A percentile compares a stretch with the other conserved stretches of the same genome.
Evolutionary conservation across 2,888 invertebrate species (phyloP).

Genomic region (Agonopterix alstromeriana): DNA sequence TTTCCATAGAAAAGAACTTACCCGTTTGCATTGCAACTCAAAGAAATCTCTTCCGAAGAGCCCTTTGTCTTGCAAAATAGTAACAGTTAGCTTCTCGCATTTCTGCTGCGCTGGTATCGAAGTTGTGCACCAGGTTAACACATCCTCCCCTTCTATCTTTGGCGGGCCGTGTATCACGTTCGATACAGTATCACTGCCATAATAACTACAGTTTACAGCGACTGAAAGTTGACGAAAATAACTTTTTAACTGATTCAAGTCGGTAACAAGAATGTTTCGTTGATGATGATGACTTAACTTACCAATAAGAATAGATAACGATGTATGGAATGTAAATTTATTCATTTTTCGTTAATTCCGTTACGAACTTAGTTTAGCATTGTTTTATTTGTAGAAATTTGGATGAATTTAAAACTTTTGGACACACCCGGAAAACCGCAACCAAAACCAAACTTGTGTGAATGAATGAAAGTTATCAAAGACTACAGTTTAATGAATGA

Average conservation of each 20-base stretch:
- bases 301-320: no score
- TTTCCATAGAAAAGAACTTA: conserved; percentile 26
- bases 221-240: no score
- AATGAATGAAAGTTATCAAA: conserved; percentile 17
- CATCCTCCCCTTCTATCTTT: conserved; percentile 47
- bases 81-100: conserved; percentile 85
- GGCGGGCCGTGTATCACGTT: conserved; percentile 22
- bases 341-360: no score
- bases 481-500: no score
- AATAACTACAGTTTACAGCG: conserved; percentile 15
- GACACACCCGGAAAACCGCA: conserved; percentile 24
- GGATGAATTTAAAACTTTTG: conserved; percentile 3
- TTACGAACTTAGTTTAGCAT: no score
- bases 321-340: no score
- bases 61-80: conserved; percentile 80
- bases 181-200: conserved; percentile 24
- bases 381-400: neutral
- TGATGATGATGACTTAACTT: no score
- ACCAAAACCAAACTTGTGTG: conserved; percentile 10
- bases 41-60: conserved; percentile 79
- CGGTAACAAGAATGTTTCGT: no score
- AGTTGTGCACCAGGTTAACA: conserved; percentile 89
- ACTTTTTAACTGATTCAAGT: no score
- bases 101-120: conserved; percentile 87
- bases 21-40: conserved; percentile 81